phyloP scores from a whole-genome alignment of 1,140 invertebrate species.

The Nomia melanderi region DNA sequence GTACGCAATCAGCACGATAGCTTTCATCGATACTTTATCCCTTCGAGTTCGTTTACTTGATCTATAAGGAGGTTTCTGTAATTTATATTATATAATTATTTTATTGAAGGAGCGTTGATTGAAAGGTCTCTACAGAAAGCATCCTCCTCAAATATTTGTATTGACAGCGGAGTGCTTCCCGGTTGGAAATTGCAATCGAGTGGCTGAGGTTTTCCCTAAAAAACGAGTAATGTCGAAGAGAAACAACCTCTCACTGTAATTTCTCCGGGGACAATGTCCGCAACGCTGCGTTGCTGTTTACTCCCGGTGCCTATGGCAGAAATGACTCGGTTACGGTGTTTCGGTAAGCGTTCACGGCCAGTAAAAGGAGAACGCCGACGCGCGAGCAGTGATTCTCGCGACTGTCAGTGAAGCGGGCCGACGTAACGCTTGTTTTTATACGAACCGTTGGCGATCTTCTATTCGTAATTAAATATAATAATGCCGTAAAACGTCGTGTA shows the following conservation, averaged over 20 bases:
- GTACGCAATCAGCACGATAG: too few relatives aligned
- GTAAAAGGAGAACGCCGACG: slow-evolving; percentile 29
- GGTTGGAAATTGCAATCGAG: background rate
- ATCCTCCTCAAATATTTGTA: background rate
- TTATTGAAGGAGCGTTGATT: background rate
- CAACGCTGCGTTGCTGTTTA: slow-evolving; percentile 22
- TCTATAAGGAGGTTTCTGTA: too few relatives aligned
- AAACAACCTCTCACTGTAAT: slow-evolving; percentile 26
- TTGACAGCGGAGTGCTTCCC: background rate
- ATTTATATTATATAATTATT: too few relatives aligned
- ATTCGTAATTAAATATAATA: slow-evolving; percentile 3
- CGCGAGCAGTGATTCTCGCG: background rate
- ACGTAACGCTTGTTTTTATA: background rate
- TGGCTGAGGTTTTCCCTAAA: background rate
- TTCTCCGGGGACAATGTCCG: slow-evolving; percentile 30
- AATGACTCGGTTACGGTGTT: background rate
- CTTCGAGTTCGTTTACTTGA: too few relatives aligned
- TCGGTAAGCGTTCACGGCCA: slow-evolving; percentile 10
- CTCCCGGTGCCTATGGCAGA: slow-evolving; percentile 27
- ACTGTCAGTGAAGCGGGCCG: background rate
- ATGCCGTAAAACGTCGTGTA: background rate
- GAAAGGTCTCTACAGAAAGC: background rate
- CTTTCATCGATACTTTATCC: too few relatives aligned
- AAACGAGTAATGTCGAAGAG: background rate
- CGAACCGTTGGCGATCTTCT: background rate